phyloP scores from a whole-genome alignment of 1,140 invertebrate genomes.

The Zaprionus tsacasi region DNA sequence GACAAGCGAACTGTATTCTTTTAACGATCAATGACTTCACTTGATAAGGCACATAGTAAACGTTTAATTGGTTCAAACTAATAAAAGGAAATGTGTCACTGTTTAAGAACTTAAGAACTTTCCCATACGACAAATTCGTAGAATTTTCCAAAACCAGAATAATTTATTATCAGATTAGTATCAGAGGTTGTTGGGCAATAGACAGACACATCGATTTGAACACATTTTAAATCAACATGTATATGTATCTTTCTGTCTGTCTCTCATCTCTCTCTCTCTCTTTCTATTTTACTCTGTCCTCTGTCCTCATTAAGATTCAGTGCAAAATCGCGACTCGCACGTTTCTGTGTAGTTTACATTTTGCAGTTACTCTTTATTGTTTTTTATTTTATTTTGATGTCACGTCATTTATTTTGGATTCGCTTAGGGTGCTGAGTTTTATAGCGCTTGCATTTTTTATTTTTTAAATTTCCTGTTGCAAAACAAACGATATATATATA shows the following conservation, averaged over 20 bases:
- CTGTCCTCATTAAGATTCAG: conserved; percentile 62
- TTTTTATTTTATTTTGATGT: conserved; percentile 54
- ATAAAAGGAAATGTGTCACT: neutral
- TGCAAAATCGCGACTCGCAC: conserved; percentile 65
- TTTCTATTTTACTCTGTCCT: neutral
- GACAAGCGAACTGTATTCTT: neutral
- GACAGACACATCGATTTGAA: neutral
- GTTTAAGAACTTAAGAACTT: neutral
- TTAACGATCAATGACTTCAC: conserved; percentile 17
- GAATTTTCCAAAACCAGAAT: neutral
- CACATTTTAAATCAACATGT: conserved; percentile 5
- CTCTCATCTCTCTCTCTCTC: neutral
- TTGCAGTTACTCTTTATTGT: conserved; percentile 49
- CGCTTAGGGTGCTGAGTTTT: conserved; percentile 36
- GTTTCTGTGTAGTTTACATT: conserved; percentile 71
- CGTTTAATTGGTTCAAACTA: neutral
- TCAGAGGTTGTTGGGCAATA: neutral
- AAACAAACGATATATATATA: conserved; percentile 51
- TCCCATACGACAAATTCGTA: neutral
- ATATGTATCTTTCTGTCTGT: neutral
- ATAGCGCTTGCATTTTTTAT: conserved; percentile 39
- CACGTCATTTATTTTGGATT: conserved; percentile 65
- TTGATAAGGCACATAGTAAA: conserved; percentile 1
- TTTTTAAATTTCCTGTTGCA: conserved; percentile 54
- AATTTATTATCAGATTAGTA: neutral